A percentile compares a stretch with the other conserved stretches of the same genome.
These are phyloP conservation scores for Tanypteryx hageni DNA, from an alignment of 2,888 invertebrate species.

Conservation along the genomic window DNA sequence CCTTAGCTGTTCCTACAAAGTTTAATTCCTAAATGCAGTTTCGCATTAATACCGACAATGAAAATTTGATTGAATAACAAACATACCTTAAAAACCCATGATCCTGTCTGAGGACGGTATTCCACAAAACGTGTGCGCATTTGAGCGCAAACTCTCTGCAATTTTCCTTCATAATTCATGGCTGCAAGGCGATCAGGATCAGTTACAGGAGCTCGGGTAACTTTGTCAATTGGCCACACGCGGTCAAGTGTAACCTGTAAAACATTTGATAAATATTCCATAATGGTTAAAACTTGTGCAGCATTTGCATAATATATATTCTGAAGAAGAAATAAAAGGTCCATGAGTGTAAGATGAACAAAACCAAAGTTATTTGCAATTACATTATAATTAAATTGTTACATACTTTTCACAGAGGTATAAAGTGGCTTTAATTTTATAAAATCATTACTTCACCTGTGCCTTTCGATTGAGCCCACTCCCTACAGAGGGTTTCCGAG, in stretches of 20 bases:
- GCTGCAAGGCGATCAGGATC: constrained; percentile 86
- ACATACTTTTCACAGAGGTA: background rate
- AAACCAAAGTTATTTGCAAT: too few relatives aligned
- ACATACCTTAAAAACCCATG: constrained; percentile 95
- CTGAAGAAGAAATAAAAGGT: too few relatives aligned
- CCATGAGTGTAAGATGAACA: too few relatives aligned
- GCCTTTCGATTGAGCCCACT: constrained; percentile 93
- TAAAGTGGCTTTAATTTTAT: background rate
- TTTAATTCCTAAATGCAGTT: background rate
- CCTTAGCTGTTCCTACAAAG: too few relatives aligned
- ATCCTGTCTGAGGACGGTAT: constrained; percentile 95
- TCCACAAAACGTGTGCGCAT: constrained; percentile 95
- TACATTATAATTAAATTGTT: constrained; percentile 70
- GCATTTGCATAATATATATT: too few relatives aligned
- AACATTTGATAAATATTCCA: background rate
- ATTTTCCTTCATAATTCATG: constrained; percentile 91
- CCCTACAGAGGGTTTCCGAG: constrained; percentile 91
- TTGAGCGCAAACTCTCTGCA: constrained; percentile 89
- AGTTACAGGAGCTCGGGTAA: constrained; percentile 86
- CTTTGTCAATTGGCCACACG: constrained; percentile 95
- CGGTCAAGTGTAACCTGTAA: constrained; percentile 88
- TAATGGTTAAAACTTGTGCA: background rate
- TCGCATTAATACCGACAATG: background rate
- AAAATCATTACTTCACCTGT: constrained; percentile 75
- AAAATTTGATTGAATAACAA: constrained; percentile 46